Base-by-base conservation (phyloP, 2,888 invertebrate species). In the Petrolisthes cinctipes region DNA sequence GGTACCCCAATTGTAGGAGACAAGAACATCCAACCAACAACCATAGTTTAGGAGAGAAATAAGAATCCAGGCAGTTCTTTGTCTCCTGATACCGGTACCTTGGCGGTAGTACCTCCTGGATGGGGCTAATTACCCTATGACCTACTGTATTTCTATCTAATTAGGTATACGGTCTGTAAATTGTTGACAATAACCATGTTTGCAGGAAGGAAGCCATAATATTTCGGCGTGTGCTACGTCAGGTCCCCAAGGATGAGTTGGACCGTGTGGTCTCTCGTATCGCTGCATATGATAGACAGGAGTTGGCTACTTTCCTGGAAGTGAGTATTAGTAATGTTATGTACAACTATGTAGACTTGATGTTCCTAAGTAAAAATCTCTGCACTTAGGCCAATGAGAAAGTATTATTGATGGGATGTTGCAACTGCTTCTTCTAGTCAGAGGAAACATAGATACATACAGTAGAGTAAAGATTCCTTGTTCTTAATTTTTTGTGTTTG, bases 121-220 rank as follows among this genome's bases (percentile, higher is more conserved):
- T 37, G 37, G 37, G 37, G 37, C 37, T 37, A 37, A 1, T 37
- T 37, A 37, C 37, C 37, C 2, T 37, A 37, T 37, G 0, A 37
- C 37, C 37, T 61, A 61, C 66, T 61, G 4, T 61, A 9, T 61
- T 61, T 61, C 66, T 14, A 61, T 14, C 66, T 61, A 61, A 61
- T 17, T 17, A 3, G 66, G 66, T 14, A 17, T 9, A 61, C 11
- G 3, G 66, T 2, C 66, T 9, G 66, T 61, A 61, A 61, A 54
- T 66, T 14, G 5, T 14, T 7, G 20, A n/a, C 54, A 17, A 51
- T 76, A 51, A 51, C 20, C 11, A 51, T 20, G 5, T 68, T 61
- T 86, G 7, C 57, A 90, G 90, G 83, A 73, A 83, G 61, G 90
- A 90, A n/a, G 80, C 88, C 5, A 86, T 90, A 23, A 81, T 90